phyloP scores from a whole-genome alignment of 2,888 invertebrate species.

The Eupithecia vulgata region DNA sequence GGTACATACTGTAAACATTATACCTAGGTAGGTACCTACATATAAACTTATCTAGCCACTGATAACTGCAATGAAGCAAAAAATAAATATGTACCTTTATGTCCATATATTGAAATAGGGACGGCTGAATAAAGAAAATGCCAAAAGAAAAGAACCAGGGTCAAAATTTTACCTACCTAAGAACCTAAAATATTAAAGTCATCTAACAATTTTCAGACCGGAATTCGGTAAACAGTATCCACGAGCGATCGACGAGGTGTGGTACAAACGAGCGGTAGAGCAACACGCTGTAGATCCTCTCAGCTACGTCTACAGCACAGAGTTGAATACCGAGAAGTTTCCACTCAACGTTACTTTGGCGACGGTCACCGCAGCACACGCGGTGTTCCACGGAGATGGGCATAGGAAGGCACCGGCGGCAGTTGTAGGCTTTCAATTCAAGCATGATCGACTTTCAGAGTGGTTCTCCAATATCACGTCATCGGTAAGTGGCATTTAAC shows the following conservation, averaged over 20 bases:
- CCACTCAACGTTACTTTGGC: conserved; percentile 86
- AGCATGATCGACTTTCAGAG: conserved; percentile 89
- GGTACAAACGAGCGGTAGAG: conserved; percentile 95
- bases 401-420: conserved; percentile 86
- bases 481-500: conserved; percentile 78
- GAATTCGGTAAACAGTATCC: conserved; percentile 90
- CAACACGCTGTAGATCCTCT: conserved; percentile 90
- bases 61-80: too few relatives aligned
- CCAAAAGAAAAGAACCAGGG: neutral
- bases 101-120: neutral
- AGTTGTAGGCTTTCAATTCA: conserved; percentile 91
- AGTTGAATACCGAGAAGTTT: conserved; percentile 69
- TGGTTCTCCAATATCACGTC: conserved; percentile 92
- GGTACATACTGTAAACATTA: too few relatives aligned
- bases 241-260: conserved; percentile 92
- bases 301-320: conserved; percentile 89
- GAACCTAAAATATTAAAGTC: neutral
- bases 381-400: conserved; percentile 88
- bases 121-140: neutral
- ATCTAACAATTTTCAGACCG: conserved; percentile 71
- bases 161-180: neutral
- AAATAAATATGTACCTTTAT: too few relatives aligned
- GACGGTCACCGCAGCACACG: conserved; percentile 93
- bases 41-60: too few relatives aligned
- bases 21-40: too few relatives aligned